Evolutionary conservation across 2,113 vertebrate species (phyloP).

Genomic region (Hippocampus zosterae): DNA sequence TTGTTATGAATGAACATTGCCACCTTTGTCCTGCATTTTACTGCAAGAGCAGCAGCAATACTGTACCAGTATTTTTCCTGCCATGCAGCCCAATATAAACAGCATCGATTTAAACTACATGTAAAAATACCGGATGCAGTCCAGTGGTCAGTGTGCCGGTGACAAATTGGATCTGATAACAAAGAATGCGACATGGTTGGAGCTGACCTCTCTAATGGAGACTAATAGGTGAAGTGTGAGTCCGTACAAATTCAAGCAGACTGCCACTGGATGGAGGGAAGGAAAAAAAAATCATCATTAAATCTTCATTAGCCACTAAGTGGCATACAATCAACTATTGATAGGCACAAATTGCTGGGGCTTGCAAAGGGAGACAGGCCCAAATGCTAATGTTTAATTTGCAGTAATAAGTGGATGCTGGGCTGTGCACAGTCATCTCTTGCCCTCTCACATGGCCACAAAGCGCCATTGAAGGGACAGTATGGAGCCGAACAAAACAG

Average conservation of each 20-base stretch:
- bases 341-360: constrained; percentile 74
- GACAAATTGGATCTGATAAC: constrained; percentile 56
- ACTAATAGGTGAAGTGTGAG: constrained; percentile 61
- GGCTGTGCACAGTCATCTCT: constrained; percentile 33
- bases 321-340: constrained; percentile 74
- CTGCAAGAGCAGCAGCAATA: background rate
- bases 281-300: constrained; percentile 68
- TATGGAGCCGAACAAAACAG: constrained; percentile 51
- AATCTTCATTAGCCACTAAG: constrained; percentile 77
- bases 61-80: too few relatives aligned
- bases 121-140: background rate
- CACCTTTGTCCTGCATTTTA: background rate
- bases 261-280: constrained; percentile 51
- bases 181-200: constrained; percentile 42
- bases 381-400: constrained; percentile 74
- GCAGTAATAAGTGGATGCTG: constrained; percentile 58
- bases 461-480: constrained; percentile 44
- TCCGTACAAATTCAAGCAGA: constrained; percentile 57
- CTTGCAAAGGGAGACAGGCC: constrained; percentile 59
- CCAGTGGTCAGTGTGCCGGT: background rate
- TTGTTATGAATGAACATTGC: background rate
- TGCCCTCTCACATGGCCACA: constrained; percentile 31
- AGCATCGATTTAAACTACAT: background rate
- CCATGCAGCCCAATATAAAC: too few relatives aligned
- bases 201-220: constrained; percentile 61